Evolutionary conservation across 2,113 vertebrate species (phyloP).

Genomic region (Cromileptes altivelis): DNA sequence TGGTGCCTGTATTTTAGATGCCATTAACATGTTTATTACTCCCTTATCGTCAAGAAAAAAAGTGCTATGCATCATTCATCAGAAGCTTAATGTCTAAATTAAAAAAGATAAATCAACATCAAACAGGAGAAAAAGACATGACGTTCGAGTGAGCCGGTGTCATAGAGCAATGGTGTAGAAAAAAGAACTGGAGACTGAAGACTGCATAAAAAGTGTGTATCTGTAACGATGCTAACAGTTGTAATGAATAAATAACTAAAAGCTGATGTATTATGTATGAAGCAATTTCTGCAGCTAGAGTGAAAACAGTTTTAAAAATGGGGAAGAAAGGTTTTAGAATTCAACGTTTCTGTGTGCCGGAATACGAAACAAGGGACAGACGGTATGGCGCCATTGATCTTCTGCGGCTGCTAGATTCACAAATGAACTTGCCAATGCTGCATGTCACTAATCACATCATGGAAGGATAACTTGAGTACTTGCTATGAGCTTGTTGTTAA

Average conservation of each 20-base stretch:
- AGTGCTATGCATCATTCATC: conserved; percentile 49
- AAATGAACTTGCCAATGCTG: conserved; percentile 58
- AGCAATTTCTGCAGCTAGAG: conserved; percentile 69
- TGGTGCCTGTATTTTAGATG: conserved; percentile 12
- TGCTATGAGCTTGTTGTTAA: conserved; percentile 34
- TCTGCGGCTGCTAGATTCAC: conserved; percentile 31
- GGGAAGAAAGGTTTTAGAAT: conserved; percentile 54
- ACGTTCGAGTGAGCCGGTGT: conserved; percentile 32
- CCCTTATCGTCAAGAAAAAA: conserved; percentile 10
- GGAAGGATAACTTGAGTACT: conserved; percentile 29
- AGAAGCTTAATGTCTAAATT: conserved; percentile 64
- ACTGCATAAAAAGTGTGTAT: conserved; percentile 69
- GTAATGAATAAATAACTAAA: conserved; percentile 82
- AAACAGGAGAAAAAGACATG: conserved; percentile 35
- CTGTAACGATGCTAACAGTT: conserved; percentile 71
- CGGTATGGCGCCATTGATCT: conserved; percentile 54
- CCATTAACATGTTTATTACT: conserved; percentile 27
- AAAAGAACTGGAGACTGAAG: conserved; percentile 48
- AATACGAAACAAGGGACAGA: conserved; percentile 52
- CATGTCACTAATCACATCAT: conserved; percentile 59
- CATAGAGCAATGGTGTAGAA: conserved; percentile 44
- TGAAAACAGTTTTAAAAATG: conserved; percentile 62
- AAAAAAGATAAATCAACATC: conserved; percentile 68
- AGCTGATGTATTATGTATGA: conserved; percentile 77
- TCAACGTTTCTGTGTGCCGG: conserved; percentile 32